Conservation (phyloP, 2,113 vertebrate species). For the Cephalopterus ornatus region DNA sequence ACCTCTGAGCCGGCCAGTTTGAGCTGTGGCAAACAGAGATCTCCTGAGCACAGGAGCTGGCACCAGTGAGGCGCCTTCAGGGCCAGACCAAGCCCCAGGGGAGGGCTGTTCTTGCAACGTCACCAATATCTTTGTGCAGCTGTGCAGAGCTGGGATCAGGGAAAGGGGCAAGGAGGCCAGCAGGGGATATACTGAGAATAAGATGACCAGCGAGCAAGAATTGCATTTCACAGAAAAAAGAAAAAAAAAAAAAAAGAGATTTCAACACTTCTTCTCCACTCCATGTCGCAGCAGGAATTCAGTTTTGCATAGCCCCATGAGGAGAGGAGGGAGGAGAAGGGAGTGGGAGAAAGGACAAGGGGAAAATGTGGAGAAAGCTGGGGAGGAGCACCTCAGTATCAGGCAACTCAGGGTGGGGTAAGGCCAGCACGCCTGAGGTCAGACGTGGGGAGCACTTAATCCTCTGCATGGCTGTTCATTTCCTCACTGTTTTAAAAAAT, state of each 20-base stretch:
- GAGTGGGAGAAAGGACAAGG: background rate
- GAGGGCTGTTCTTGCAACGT: background rate
- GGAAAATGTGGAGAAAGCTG: background rate
- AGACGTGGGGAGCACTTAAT: background rate
- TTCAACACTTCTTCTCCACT: background rate
- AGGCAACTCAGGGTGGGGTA: background rate
- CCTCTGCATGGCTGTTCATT: slow-evolving; percentile 1
- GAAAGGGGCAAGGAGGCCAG: background rate
- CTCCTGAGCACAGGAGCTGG: background rate
- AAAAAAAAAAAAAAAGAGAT: background rate
- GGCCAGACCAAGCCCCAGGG: background rate
- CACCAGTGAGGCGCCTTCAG: background rate
- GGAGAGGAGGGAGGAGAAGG: background rate
- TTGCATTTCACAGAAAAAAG: background rate
- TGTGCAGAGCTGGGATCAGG: background rate
- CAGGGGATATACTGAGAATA: background rate
- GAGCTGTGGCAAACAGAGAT: background rate
- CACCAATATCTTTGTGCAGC: background rate
- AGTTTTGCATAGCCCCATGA: background rate
- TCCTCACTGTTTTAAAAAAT: background rate
- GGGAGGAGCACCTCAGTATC: background rate
- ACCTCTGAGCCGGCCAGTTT: background rate
- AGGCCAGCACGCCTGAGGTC: background rate
- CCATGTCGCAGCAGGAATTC: background rate
- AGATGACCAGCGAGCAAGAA: background rate